Evolutionary conservation across 2,113 vertebrate species (phyloP), one percentile per base, ranked within the genome.

Genomic region (Chunga burmeisteri): DNA sequence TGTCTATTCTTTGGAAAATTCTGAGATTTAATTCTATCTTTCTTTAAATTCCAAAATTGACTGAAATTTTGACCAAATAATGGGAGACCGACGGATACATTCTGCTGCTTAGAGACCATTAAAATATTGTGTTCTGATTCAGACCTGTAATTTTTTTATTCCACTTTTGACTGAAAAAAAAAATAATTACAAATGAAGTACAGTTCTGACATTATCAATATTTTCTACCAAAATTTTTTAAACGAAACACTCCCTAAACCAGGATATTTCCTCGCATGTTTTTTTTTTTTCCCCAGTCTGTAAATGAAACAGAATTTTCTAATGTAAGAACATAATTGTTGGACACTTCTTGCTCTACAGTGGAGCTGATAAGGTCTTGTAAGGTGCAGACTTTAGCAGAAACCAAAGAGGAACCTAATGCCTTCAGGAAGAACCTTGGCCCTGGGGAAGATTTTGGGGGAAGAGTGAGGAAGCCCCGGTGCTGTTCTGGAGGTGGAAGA

Each of bases 361-460:
- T 42, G 55, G 18, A 68, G 6, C 36, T 86, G 46, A 50, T 59
- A 49, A 82, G 9, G 5, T 81, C 46, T 71, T 66, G 16, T 47
- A 46, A 94, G 29, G 17, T 73, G 36, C 36, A 68, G 56, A 79
- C 72, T 85, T 78, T 36, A 68, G 13, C 15, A 85, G 70, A 85
- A 93, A 92, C 59, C n/a, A 77, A 73, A 78, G 59, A 81, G 58
- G 4, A 87, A 10, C 19, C 46, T 85, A 81, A 91, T 73, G 32
- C 3, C 0, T 72, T 84, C 16, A 52, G 55, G 59, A 91, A 50
- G 29, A 49, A 16, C 13, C 19, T 38, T 93, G 58, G 46, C 50
- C 42, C 9, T 1, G 0, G 73, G 49, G 32, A 82, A 91, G 71
- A n/a, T 18, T 29, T 0, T 0, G 6, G 20, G 20, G 3, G 27